A percentile compares a stretch with the other conserved stretches of the same genome.
These are phyloP conservation scores for Anhinga rufa DNA, from an alignment of 2,113 vertebrate species.

Conservation along the genomic window DNA sequence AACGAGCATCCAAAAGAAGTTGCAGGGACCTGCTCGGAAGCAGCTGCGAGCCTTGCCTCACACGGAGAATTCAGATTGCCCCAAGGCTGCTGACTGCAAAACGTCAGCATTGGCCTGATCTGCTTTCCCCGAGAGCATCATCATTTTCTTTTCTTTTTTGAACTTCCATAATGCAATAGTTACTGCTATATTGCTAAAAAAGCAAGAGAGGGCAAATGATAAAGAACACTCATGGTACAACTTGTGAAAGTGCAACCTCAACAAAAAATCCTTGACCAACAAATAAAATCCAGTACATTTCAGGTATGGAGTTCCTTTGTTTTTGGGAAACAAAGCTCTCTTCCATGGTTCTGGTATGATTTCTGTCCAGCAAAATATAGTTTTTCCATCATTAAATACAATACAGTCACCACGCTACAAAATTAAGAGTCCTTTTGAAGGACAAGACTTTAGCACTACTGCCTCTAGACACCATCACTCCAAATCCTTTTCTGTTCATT, in stretches of 20 bases:
- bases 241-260: not conserved
- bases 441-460: not conserved
- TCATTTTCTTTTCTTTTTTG: not conserved
- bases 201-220: not conserved
- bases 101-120: not conserved
- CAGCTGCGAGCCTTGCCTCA: not conserved
- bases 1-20: accelerated
- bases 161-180: not conserved
- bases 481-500: not conserved
- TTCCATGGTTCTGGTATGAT: not conserved
- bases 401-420: too few relatives aligned
- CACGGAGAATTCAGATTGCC: not conserved
- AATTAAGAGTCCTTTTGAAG: not conserved
- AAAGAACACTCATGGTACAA: not conserved
- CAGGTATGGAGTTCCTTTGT: not conserved
- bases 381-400: not conserved
- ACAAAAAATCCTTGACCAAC: not conserved
- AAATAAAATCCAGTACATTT: not conserved
- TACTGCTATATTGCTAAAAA: not conserved
- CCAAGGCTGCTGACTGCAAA: not conserved
- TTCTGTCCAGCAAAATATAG: not conserved
- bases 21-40: not conserved
- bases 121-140: not conserved
- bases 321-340: not conserved
- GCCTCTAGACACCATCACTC: not conserved